phyloP scores from a whole-genome alignment of 2,113 vertebrate species.

The Vidua macroura region DNA sequence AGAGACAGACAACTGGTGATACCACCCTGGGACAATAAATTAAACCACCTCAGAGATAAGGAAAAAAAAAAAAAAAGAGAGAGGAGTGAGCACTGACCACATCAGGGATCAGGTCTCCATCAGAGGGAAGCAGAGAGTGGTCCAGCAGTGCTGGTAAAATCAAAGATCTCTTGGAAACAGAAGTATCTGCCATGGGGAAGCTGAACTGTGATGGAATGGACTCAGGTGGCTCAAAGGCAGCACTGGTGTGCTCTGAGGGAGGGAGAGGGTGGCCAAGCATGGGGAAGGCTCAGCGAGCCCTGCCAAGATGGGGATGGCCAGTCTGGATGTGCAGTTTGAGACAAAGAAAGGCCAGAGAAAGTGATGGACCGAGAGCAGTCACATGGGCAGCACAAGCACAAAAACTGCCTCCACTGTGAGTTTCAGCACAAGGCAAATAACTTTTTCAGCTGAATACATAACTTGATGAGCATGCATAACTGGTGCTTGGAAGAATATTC shows the following conservation, averaged over 20 bases:
- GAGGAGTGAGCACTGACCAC: neutral
- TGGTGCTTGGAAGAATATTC: neutral
- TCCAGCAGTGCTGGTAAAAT: neutral
- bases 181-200: neutral
- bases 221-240: neutral
- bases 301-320: neutral
- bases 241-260: fast-evolving
- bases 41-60: neutral
- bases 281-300: neutral
- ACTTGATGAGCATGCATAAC: neutral
- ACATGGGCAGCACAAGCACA: neutral
- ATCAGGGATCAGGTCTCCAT: neutral
- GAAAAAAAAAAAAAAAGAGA: no score
- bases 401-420: neutral
- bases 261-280: neutral
- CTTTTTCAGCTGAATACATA: neutral
- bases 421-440: neutral
- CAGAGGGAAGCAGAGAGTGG: neutral
- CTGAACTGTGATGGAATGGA: fast-evolving
- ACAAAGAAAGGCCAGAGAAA: constrained; percentile 8
- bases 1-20: neutral
- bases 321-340: neutral
- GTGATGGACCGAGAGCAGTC: neutral
- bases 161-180: neutral
- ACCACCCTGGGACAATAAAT: neutral